Base-by-base conservation (phyloP, 2,113 vertebrate genomes). In the Ophthalmolycus amberensis region DNA sequence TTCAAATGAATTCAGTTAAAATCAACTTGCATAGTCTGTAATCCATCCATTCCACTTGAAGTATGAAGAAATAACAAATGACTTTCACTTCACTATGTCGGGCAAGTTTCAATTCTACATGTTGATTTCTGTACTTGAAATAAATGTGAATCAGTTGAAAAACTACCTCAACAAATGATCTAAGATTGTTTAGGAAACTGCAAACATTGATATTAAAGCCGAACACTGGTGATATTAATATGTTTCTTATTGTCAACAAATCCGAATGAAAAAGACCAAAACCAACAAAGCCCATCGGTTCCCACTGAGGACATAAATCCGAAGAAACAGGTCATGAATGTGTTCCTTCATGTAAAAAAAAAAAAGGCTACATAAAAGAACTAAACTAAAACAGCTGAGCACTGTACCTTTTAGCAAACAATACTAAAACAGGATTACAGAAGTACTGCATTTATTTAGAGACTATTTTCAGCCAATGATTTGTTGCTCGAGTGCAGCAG, bases 211-310 rank as follows among this genome's bases (percentile, higher is more conserved):
- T 62, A 32, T 50, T 20, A 40, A 27, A 73, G 4, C 8, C 3
- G 0, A 46, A 48, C 1, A 0, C 63, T 18, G 54, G 4, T 1
- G 0, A 46, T 16, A 48, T 42, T 52, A 14, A n/a, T 15, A 4
- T 42, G 27, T 44, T 73, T 66, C 1, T 70, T 46, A 66, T 37
- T 66, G 38, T 59, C 15, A 63, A 71, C 32, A 71, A 72, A 40
- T 38, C 34, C 16, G 32, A 58, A 44, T n/a, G 22, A 71, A 54
- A 69, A 71, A 18, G 56, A 50, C 18, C 1, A 18, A 71, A 54
- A 64, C 11, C 16, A 42, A 15, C 16, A 54, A 32, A 16, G 27
- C 10, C 59, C 27, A 32, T 16, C 5, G 52, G 32, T 63, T 71
- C 34, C 27, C 9, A 6, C 15, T 12, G 9, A 52, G 40, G 20